Evolutionary conservation across 2,797 vertebrate species (phyloP).

Genomic region (Pteronotus mesoamericanus): DNA sequence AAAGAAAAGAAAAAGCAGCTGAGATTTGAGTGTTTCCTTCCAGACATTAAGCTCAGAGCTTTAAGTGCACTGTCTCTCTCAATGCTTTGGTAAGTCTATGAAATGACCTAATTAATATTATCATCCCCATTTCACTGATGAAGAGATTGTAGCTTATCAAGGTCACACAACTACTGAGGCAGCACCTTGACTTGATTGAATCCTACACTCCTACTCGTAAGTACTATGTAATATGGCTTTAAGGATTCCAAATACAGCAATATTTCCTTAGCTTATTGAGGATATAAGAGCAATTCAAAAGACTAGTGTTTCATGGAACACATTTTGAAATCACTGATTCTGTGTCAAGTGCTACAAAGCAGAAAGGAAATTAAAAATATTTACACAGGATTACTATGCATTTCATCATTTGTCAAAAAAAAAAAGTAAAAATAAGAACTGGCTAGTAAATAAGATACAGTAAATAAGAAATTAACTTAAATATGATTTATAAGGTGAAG

Average conservation of each 20-base stretch:
- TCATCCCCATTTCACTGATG: not conserved
- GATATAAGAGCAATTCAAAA: not conserved
- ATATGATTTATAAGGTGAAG: not conserved
- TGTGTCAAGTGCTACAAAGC: not conserved
- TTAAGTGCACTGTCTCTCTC: not conserved
- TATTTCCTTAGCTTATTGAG: not conserved
- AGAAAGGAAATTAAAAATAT: not conserved
- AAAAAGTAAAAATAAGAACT: not conserved
- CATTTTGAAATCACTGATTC: not conserved
- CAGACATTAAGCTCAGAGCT: not conserved
- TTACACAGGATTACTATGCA: not conserved
- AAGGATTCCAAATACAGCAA: not conserved
- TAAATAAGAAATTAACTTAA: not conserved
- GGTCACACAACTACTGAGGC: not conserved
- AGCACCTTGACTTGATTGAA: not conserved
- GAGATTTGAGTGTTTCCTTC: not conserved
- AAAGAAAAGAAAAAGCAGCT: not conserved
- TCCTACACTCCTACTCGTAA: not conserved
- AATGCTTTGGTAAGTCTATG: not conserved
- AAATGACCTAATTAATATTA: not conserved
- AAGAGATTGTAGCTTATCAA: not conserved
- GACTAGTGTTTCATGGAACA: not conserved
- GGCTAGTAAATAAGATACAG: not conserved
- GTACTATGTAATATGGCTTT: not conserved
- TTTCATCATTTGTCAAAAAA: not conserved